Evolutionary conservation across 2,797 vertebrate genomes (phyloP).

Genomic region (Nannoperca australis): DNA sequence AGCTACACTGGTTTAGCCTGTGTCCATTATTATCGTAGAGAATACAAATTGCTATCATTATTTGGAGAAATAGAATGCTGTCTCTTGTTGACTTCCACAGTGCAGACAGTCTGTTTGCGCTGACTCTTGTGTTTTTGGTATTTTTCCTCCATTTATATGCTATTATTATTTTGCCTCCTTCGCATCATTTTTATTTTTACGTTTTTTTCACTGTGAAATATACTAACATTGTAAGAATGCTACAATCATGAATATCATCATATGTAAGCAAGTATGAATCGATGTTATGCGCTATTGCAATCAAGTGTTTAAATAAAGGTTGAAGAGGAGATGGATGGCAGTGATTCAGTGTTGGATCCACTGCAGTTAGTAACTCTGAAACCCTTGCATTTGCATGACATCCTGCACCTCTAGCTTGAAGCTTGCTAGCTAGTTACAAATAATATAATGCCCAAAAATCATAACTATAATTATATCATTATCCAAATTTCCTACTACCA

Average conservation of each 20-base stretch:
- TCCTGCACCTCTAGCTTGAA: background rate
- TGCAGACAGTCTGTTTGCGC: background rate
- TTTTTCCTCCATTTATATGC: background rate
- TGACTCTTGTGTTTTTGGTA: background rate
- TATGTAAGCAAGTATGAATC: background rate
- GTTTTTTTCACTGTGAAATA: background rate
- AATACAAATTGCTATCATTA: conserved; percentile 52
- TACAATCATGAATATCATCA: background rate
- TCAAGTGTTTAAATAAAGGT: background rate
- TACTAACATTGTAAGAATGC: background rate
- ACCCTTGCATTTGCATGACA: background rate
- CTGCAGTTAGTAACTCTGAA: background rate
- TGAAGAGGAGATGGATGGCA: background rate
- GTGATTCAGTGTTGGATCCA: background rate
- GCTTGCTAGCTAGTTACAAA: background rate
- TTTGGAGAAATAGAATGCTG: conserved; percentile 41
- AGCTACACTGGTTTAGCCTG: conserved; percentile 17
- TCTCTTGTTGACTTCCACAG: conserved; percentile 27
- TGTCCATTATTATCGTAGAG: conserved; percentile 41
- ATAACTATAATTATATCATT: background rate
- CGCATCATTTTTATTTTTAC: background rate
- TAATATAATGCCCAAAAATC: background rate
- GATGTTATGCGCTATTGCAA: background rate
- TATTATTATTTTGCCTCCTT: too few relatives aligned
- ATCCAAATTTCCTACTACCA: background rate